Evolutionary conservation across 2,113 vertebrate genomes (phyloP).

Genomic region (Melanocharis versteri): DNA sequence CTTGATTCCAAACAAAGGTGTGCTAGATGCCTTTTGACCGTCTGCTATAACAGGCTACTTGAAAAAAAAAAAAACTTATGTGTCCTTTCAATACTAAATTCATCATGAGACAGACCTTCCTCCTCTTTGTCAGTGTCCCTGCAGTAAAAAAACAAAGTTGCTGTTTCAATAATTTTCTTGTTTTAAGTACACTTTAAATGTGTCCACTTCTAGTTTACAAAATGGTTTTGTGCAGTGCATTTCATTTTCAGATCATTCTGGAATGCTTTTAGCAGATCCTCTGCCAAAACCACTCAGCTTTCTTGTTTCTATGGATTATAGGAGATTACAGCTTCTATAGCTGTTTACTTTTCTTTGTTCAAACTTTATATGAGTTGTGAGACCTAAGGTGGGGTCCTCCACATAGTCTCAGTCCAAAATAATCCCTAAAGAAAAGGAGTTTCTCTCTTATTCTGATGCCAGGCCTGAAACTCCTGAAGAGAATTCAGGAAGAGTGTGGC

Average conservation of each 20-base stretch:
- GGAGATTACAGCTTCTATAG: background rate
- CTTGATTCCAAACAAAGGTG: background rate
- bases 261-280: background rate
- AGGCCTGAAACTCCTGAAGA: background rate
- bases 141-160: background rate
- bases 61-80: background rate
- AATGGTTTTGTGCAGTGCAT: background rate
- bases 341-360: background rate
- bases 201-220: background rate
- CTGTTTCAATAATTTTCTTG: background rate
- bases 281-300: background rate
- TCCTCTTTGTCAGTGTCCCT: background rate
- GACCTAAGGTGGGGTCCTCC: background rate
- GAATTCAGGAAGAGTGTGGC: background rate
- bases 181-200: background rate
- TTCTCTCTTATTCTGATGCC: background rate
- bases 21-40: background rate
- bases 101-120: background rate
- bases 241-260: background rate
- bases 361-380: background rate
- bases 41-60: background rate
- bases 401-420: background rate
- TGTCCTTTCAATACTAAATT: background rate
- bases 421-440: background rate
- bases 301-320: background rate